Evolutionary conservation across 2,888 invertebrate genomes (phyloP).

Genomic region (Stegana nigrithorax): DNA sequence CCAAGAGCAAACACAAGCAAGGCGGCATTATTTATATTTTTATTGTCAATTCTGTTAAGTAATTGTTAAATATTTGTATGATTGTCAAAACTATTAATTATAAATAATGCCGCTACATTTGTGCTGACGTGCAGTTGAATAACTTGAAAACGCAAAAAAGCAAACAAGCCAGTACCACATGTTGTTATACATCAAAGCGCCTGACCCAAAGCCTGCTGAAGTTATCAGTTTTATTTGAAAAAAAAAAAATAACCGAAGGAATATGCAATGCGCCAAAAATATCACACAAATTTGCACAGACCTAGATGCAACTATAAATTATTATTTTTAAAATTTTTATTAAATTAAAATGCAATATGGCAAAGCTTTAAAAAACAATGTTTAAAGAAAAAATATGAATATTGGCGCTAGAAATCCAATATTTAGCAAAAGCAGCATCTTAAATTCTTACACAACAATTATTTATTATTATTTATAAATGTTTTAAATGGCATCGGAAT

Average conservation of each 20-base stretch:
- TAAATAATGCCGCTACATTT: constrained; percentile 41
- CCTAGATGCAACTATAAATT: too few relatives aligned
- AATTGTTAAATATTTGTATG: constrained; percentile 11
- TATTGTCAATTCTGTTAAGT: not conserved
- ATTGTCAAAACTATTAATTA: constrained; percentile 12
- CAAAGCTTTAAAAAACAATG: too few relatives aligned
- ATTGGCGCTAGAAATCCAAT: constrained; percentile 7
- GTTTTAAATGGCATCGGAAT: constrained; percentile 26
- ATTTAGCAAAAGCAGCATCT: too few relatives aligned
- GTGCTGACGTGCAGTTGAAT: constrained; percentile 61
- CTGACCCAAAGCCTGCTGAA: not conserved
- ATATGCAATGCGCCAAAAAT: not conserved
- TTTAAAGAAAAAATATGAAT: too few relatives aligned
- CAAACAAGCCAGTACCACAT: constrained; percentile 40
- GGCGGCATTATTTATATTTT: constrained; percentile 35
- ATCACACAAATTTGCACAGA: too few relatives aligned
- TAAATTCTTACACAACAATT: too few relatives aligned
- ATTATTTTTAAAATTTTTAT: too few relatives aligned
- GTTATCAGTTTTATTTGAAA: not conserved
- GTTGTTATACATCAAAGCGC: constrained; percentile 43
- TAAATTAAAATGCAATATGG: too few relatives aligned
- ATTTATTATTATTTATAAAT: not conserved
- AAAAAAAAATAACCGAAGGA: constrained; percentile 2
- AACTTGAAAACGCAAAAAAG: constrained; percentile 14
- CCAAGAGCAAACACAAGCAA: constrained; percentile 40